Conservation (phyloP, 2,888 invertebrate species). For the Alloplasta piceator region DNA sequence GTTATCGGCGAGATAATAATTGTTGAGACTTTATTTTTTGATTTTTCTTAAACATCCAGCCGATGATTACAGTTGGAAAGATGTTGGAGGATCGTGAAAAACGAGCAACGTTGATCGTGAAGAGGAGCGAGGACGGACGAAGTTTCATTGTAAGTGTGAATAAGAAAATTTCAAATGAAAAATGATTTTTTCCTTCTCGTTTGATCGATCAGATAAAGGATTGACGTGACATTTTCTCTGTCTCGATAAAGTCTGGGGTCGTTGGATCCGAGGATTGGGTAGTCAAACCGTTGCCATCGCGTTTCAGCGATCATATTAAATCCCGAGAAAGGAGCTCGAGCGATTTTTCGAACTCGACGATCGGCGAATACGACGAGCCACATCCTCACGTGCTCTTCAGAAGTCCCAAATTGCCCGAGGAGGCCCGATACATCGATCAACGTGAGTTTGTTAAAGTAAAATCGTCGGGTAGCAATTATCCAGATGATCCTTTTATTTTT, state of each 20-base stretch:
- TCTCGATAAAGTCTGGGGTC: slow-evolving; percentile 43
- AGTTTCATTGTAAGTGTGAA: slow-evolving; percentile 38
- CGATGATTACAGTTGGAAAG: slow-evolving; percentile 32
- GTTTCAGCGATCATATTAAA: slow-evolving; percentile 20
- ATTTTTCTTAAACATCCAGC: background rate
- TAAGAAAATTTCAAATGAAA: background rate
- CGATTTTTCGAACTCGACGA: background rate
- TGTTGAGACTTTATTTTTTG: background rate
- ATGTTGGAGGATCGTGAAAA: slow-evolving; percentile 42
- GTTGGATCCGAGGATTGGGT: slow-evolving; percentile 40
- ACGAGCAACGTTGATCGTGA: slow-evolving; percentile 46
- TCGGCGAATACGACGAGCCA: slow-evolving; percentile 26
- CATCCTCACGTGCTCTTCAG: slow-evolving; percentile 55
- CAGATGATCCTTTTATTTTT: too few species aligned
- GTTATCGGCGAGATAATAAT: too few species aligned
- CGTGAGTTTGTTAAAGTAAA: slow-evolving; percentile 37
- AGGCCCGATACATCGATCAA: background rate
- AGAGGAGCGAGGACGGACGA: slow-evolving; percentile 16
- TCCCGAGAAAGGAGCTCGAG: slow-evolving; percentile 16
- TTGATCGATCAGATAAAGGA: background rate
- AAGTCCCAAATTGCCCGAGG: slow-evolving; percentile 20
- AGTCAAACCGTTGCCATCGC: slow-evolving; percentile 54
- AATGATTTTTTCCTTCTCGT: background rate
- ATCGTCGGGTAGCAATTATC: too few species aligned
- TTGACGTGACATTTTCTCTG: background rate